Percentiles rank a stretch among this genome's conserved stretches.
These are phyloP conservation scores for Tetragonula carbonaria DNA, from an alignment of 2,888 invertebrate genomes.

Conservation along the genomic window DNA sequence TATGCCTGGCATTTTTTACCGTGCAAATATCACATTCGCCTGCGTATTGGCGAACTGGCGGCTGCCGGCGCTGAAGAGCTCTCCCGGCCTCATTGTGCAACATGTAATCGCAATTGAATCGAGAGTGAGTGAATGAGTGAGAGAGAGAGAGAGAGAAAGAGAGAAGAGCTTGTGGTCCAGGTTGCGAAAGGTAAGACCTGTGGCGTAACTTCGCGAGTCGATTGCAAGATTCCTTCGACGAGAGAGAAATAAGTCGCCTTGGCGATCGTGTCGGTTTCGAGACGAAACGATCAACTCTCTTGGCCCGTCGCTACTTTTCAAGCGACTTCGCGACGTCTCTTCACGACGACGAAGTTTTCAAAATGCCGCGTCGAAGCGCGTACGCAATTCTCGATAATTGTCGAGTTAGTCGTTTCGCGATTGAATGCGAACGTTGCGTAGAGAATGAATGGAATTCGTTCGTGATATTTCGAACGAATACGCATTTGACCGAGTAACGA, in stretches of 20 bases:
- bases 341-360: conserved; percentile 8
- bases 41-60: not conserved
- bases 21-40: conserved; percentile 28
- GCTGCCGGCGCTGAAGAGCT: not conserved
- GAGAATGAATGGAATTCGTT: not conserved
- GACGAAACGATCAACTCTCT: conserved; percentile 1
- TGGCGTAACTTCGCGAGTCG: conserved; percentile 49
- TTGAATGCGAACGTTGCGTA: not conserved
- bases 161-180: conserved; percentile 59
- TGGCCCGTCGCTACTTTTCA: not conserved
- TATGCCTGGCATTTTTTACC: conserved; percentile 21
- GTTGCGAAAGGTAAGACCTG: conserved; percentile 56
- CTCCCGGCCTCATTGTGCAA: conserved; percentile 48
- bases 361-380: not conserved
- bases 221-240: conserved; percentile 50
- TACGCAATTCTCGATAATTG: not conserved
- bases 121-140: conserved; percentile 21
- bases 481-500: not conserved
- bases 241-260: conserved; percentile 16
- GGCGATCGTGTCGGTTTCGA: conserved; percentile 7
- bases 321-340: not conserved
- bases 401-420: not conserved
- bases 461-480: not conserved
- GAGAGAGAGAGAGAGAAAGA: conserved; percentile 45
- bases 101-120: conserved; percentile 57